phyloP scores from a whole-genome alignment of 2,888 invertebrate genomes.

The Limnephilus lunatus region DNA sequence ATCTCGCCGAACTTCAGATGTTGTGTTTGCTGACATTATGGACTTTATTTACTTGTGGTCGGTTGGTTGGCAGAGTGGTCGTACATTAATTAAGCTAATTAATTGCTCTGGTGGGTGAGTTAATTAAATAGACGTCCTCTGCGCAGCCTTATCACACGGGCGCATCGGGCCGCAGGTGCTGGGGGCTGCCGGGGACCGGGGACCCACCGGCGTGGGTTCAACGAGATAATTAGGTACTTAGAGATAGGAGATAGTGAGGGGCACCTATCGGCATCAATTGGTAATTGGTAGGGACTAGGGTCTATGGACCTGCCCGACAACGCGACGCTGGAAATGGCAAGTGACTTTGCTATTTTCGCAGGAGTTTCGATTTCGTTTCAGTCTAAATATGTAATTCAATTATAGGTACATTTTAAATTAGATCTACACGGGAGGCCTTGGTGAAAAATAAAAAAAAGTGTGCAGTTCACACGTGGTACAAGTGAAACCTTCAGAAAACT shows the following conservation, averaged over 20 bases:
- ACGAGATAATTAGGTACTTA: constrained; percentile 29
- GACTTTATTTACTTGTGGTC: background rate
- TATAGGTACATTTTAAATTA: too few species aligned
- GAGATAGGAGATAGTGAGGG: background rate
- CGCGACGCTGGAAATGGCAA: background rate
- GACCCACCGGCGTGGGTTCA: constrained; percentile 13
- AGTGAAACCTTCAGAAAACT: too few species aligned
- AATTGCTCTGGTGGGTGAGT: constrained; percentile 44
- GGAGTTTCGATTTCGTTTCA: background rate
- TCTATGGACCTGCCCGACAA: too few species aligned
- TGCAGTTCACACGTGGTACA: too few species aligned
- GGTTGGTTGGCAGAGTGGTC: constrained; percentile 3
- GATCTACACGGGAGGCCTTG: too few species aligned
- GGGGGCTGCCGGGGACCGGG: too few species aligned
- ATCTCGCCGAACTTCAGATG: background rate
- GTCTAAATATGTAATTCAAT: background rate
- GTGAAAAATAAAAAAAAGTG: too few species aligned
- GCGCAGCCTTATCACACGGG: constrained; percentile 32
- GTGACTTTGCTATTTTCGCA: background rate
- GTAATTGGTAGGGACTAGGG: background rate
- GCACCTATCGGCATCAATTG: background rate
- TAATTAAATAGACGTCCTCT: constrained; percentile 47
- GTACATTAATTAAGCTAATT: constrained; percentile 52
- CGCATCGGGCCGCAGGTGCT: constrained; percentile 21
- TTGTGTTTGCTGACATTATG: background rate